Evolutionary conservation across 2,888 invertebrate genomes (phyloP), one percentile per base, ranked within the genome.

Genomic region (Steinernema scapterisci): DNA sequence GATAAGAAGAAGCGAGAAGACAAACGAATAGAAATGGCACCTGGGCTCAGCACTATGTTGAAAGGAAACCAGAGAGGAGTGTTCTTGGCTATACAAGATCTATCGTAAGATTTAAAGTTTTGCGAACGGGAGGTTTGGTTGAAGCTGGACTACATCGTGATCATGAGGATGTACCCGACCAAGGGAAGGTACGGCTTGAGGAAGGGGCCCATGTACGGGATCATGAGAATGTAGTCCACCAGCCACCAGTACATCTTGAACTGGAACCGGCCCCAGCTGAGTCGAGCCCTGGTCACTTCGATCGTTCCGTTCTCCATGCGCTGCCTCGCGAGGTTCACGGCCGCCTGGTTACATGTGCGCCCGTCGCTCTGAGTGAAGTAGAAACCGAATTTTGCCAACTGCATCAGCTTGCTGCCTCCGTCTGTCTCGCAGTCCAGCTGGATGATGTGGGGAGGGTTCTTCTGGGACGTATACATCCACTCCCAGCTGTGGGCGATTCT

Each of bases 401-500:
- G 86, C 80, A 83, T 83, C 43, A 86, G 78, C 70, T 86, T 86
- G 43, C 83, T 82, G 19, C 85, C 83, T 13, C 86, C 86, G 75
- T 86, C 86, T 1, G 86, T 86, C 74, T 86, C 86, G 75, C 86
- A 86, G 74, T 86, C 86, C 70, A 86, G 73, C 73, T 86, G 86
- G 79, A 86, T 84, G 48, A 86, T 79, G 70, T 84, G 81, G 7
- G 86, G 86, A 0, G 86, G 83, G 75, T 86, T 77, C 48, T 81
- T 78, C 73, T 87, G 86, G n/a, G 79, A 78, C 0, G 86, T 86
- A 79, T 83, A 86, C 86, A 86, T 86, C 86, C 86, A 86, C 76
- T 86, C 86, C 86, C 86, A 86, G 1, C 83, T 82, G 76, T 86
- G 84, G 1, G 81, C 87, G 43, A 86, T 80, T 21, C 85, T 86